Percentiles rank a stretch among this genome's conserved stretches.
phyloP scores from a whole-genome alignment of 2,797 vertebrate genomes.

The Eulemur albifrons region DNA sequence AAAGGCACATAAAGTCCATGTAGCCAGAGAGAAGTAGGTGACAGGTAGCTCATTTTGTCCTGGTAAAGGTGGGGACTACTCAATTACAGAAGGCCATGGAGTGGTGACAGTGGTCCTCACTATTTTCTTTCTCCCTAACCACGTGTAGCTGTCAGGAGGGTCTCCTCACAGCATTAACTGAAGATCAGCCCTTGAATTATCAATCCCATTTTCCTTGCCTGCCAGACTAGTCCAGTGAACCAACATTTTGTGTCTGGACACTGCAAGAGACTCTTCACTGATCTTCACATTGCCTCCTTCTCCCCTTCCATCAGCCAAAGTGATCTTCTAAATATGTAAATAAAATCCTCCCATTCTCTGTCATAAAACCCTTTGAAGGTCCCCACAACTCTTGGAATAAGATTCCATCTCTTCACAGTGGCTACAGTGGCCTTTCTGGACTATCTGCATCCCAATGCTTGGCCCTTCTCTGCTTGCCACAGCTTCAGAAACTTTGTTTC shows the following conservation, averaged over 20 bases:
- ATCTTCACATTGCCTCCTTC: neutral
- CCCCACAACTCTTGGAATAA: neutral
- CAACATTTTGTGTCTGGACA: neutral
- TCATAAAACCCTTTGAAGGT: neutral
- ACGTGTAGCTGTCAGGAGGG: neutral
- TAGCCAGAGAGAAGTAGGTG: neutral
- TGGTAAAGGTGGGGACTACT: neutral
- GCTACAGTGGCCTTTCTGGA: neutral
- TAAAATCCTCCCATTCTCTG: neutral
- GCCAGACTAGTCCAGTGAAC: neutral
- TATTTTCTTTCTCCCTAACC: neutral
- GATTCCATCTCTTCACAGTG: neutral
- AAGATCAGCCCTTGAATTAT: neutral
- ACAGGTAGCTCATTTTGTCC: neutral
- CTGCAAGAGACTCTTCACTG: neutral
- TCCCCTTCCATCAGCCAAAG: neutral
- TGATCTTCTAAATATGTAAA: neutral
- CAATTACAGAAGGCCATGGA: neutral
- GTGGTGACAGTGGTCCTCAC: neutral
- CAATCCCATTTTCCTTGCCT: neutral
- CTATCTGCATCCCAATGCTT: neutral
- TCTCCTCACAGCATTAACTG: neutral
- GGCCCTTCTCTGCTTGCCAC: neutral
- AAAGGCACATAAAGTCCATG: neutral
- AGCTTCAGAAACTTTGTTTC: neutral